These are phyloP conservation scores for Ischnura elegans DNA, from an alignment of 2,888 invertebrate species.

Conservation along the genomic window DNA sequence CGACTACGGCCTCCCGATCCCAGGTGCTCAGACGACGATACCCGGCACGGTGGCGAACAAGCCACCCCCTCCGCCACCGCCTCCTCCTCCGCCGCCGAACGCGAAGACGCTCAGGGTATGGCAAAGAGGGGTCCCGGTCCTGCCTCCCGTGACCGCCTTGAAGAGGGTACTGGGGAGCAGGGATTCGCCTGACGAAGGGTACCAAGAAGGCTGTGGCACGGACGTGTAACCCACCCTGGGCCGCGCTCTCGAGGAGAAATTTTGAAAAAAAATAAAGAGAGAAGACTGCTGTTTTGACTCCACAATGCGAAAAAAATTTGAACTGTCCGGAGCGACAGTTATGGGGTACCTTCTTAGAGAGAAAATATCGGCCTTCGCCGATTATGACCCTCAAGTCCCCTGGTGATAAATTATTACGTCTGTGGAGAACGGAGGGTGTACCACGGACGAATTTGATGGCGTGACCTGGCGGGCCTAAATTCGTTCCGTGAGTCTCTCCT, in stretches of 20 bases:
- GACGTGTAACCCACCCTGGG: slow-evolving; percentile 77
- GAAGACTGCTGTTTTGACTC: slow-evolving; percentile 24
- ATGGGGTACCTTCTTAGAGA: background rate
- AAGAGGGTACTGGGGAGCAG: slow-evolving; percentile 79
- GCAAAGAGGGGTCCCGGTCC: slow-evolving; percentile 72
- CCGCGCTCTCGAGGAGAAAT: background rate
- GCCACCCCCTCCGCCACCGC: slow-evolving; percentile 8
- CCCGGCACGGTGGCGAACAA: background rate
- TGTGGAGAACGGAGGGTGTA: no score
- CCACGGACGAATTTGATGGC: background rate
- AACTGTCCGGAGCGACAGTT: background rate
- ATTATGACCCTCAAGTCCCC: background rate
- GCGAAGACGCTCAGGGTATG: slow-evolving; percentile 68
- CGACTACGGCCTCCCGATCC: slow-evolving; percentile 74
- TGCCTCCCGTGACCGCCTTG: slow-evolving; percentile 76
- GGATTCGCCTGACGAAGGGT: slow-evolving; percentile 88
- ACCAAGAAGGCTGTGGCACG: slow-evolving; percentile 92
- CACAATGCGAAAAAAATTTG: slow-evolving; percentile 24
- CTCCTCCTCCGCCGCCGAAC: slow-evolving; percentile 52
- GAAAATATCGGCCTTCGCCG: background rate
- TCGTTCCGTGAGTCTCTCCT: background rate
- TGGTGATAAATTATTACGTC: slow-evolving; percentile 5
- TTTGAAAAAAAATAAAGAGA: background rate
- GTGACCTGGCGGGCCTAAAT: background rate
- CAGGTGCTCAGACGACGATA: background rate